Evolutionary conservation across 2,888 invertebrate species (phyloP).

Genomic region (Acanthosepion pharaonis): DNA sequence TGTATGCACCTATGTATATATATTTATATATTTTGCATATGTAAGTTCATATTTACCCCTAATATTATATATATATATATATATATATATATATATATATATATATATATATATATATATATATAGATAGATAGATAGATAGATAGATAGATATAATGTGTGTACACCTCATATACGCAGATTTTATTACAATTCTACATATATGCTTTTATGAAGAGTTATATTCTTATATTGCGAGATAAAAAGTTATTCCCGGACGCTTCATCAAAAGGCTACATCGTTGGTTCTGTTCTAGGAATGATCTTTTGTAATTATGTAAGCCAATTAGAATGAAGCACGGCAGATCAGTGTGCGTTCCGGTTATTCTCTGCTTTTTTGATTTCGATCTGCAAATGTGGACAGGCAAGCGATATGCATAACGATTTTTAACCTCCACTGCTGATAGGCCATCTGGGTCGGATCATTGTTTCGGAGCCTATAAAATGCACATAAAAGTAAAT

Average conservation of each 20-base stretch:
- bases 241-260: background rate
- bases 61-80: too few species aligned
- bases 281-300: background rate
- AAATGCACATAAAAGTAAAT: slow-evolving; percentile 4
- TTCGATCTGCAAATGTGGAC: background rate
- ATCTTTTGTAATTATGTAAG: background rate
- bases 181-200: too few species aligned
- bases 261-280: background rate
- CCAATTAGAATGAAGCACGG: background rate
- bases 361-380: background rate
- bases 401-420: background rate
- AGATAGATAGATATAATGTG: background rate
- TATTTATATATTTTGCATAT: too few species aligned
- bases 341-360: background rate
- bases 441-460: background rate
- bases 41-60: too few species aligned
- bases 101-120: background rate
- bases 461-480: background rate
- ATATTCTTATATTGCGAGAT: background rate
- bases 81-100: too few species aligned
- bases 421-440: background rate
- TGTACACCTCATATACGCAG: too few species aligned
- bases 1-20: too few species aligned
- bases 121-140: background rate
- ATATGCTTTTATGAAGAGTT: background rate